Conservation (phyloP, 2,113 vertebrate genomes). For the Tricholaema leucomelas region DNA sequence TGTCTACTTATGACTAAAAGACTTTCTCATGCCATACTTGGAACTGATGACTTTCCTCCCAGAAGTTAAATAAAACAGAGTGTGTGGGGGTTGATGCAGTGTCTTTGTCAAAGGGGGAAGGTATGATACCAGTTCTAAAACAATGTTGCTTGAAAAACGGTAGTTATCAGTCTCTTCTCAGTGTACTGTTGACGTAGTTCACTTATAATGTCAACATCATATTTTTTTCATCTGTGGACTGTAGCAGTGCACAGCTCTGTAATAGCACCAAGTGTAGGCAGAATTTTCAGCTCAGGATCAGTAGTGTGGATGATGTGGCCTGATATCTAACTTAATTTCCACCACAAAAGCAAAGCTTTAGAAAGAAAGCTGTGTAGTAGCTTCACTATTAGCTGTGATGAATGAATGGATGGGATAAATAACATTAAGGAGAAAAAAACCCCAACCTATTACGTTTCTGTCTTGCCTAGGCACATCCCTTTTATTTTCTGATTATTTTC, state of each 20-base stretch:
- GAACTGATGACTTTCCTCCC: neutral
- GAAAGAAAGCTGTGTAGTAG: neutral
- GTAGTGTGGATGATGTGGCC: neutral
- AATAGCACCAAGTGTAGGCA: neutral
- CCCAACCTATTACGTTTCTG: neutral
- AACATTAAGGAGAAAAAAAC: neutral
- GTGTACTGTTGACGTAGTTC: neutral
- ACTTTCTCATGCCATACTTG: neutral
- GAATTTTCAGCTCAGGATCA: neutral
- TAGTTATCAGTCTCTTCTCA: neutral
- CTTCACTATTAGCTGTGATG: neutral
- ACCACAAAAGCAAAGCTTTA: neutral
- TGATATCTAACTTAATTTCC: neutral
- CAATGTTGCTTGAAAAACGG: neutral
- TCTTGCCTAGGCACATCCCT: neutral
- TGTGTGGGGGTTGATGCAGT: neutral
- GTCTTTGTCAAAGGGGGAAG: neutral
- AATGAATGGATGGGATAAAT: neutral
- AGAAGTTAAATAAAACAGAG: neutral
- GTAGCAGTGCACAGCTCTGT: neutral
- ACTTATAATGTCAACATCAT: neutral
- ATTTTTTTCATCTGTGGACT: neutral
- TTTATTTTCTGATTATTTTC: neutral
- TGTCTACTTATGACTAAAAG: neutral
- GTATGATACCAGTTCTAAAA: neutral